phyloP scores from a whole-genome alignment of 2,888 invertebrate genomes.

The Platynereis dumerilii region DNA sequence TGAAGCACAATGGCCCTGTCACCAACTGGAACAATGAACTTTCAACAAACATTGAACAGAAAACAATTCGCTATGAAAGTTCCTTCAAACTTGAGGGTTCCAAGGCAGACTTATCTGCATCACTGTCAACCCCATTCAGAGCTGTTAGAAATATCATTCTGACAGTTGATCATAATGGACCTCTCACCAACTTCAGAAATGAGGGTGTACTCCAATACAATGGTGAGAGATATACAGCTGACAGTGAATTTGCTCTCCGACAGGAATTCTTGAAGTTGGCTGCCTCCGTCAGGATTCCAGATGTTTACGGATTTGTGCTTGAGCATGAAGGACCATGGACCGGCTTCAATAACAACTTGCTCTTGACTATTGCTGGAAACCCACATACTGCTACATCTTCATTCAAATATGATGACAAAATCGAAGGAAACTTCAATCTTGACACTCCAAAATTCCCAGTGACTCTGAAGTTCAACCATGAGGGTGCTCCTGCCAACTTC shows the following conservation, averaged over 20 bases:
- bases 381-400: neutral
- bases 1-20: neutral
- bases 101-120: neutral
- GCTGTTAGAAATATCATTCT: neutral
- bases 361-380: neutral
- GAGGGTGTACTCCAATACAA: conserved; percentile 19
- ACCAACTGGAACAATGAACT: neutral
- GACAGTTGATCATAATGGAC: conserved; percentile 20
- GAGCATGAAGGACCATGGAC: conserved; percentile 20
- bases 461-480: conserved; percentile 17
- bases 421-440: neutral
- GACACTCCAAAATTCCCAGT: conserved; percentile 12
- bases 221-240: neutral
- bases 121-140: neutral
- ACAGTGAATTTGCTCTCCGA: conserved; percentile 5
- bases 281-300: neutral
- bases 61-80: neutral
- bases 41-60: neutral
- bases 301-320: neutral
- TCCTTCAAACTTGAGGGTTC: neutral
- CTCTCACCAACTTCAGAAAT: conserved; percentile 23
- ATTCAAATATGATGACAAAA: conserved; percentile 4
- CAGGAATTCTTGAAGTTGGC: too few relatives aligned
- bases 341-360: conserved; percentile 24
- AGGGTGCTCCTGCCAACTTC: conserved; percentile 19